Percentiles rank a stretch among this genome's conserved stretches.
These are phyloP conservation scores for Rostratula benghalensis DNA, from an alignment of 2,113 vertebrate genomes.

Conservation along the genomic window DNA sequence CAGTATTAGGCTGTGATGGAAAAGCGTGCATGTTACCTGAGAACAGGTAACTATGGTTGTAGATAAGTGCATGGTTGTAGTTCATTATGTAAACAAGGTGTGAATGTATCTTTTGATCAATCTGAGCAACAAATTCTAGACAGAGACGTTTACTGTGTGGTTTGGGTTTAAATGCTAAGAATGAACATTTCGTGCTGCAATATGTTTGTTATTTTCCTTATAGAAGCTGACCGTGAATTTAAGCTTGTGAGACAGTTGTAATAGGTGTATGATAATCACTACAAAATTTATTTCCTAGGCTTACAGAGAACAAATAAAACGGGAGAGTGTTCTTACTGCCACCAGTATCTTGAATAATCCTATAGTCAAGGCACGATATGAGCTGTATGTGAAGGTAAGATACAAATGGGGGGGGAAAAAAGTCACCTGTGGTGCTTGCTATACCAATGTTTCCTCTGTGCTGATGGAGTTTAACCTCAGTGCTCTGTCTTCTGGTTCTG, in stretches of 20 bases:
- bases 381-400: slow-evolving; percentile 87
- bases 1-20: neutral
- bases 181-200: neutral
- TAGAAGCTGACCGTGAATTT: neutral
- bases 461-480: neutral
- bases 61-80: neutral
- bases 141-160: neutral
- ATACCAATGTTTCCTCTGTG: fast-evolving
- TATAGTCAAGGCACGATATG: slow-evolving; percentile 84
- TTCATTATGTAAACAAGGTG: neutral
- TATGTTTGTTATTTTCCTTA: neutral
- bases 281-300: slow-evolving; percentile 68
- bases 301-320: slow-evolving; percentile 88
- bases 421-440: neutral
- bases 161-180: neutral
- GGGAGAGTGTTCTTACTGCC: slow-evolving; percentile 87
- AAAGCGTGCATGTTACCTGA: neutral
- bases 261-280: neutral
- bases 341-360: slow-evolving; percentile 89
- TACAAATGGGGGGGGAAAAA: neutral
- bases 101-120: neutral
- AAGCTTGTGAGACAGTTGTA: neutral
- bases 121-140: neutral
- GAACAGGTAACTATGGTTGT: neutral
- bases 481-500: neutral